Percentiles rank a stretch among this genome's conserved stretches.
Evolutionary conservation across 2,888 invertebrate genomes (phyloP).

Genomic region (Trissolcus japonicus): DNA sequence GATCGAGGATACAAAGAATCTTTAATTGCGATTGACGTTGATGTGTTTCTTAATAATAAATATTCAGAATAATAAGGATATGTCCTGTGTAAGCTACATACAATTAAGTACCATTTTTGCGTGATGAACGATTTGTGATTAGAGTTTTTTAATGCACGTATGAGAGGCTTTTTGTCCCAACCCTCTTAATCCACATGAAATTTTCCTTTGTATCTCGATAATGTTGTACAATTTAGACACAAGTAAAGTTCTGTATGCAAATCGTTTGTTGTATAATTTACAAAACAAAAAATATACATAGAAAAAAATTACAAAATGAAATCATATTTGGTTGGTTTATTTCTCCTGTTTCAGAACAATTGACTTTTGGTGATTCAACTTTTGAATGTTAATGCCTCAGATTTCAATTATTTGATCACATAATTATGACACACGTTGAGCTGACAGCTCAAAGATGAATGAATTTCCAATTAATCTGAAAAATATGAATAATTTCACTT

Average conservation of each 20-base stretch:
- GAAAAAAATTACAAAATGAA: constrained; percentile 13
- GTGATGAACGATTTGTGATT: constrained; percentile 46
- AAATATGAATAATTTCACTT: no score
- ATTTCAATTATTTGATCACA: no score
- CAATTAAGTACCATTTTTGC: constrained; percentile 31
- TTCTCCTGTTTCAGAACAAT: no score
- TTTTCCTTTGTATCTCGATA: constrained; percentile 45
- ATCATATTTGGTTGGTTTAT: no score
- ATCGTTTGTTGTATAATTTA: constrained; percentile 51
- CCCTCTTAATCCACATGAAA: constrained; percentile 7
- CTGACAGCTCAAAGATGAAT: no score
- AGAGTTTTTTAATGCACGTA: constrained; percentile 40
- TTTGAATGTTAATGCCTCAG: no score
- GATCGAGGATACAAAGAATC: not conserved
- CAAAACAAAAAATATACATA: constrained; percentile 24
- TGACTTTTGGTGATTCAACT: no score
- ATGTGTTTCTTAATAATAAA: constrained; percentile 27
- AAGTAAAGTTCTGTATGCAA: constrained; percentile 38
- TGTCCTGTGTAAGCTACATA: constrained; percentile 23
- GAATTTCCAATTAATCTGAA: no score
- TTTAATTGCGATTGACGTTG: constrained; percentile 20
- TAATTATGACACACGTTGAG: no score
- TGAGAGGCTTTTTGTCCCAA: constrained; percentile 10
- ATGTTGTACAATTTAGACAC: constrained; percentile 60
- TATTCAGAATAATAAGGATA: constrained; percentile 24